Evolutionary conservation across 2,113 vertebrate genomes (phyloP).

Genomic region (Capricornis sumatraensis): DNA sequence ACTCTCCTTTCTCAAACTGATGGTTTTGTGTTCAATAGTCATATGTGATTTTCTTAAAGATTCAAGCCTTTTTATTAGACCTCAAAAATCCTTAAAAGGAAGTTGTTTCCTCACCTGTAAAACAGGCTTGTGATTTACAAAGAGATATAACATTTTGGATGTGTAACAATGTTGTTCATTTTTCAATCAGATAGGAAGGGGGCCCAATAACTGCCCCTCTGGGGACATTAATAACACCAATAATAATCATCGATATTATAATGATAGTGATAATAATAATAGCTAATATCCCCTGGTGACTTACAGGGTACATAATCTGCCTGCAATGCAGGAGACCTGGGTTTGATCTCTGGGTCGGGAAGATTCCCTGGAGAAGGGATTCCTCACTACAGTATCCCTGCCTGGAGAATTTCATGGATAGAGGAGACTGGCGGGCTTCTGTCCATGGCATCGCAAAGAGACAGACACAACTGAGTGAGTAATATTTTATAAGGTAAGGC

Average conservation of each 20-base stretch:
- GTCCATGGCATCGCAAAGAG: rapidly evolving
- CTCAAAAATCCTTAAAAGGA: not conserved
- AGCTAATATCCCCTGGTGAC: not conserved
- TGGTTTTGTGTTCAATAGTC: not conserved
- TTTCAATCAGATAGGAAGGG: not conserved
- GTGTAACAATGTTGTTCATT: not conserved
- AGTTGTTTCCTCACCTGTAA: not conserved
- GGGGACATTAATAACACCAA: not conserved
- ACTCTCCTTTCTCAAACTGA: not conserved
- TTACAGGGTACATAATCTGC: not conserved
- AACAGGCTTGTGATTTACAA: not conserved
- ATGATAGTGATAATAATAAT: not conserved
- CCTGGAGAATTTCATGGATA: not conserved
- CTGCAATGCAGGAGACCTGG: not conserved
- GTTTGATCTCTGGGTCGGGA: not conserved
- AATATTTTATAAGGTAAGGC: not conserved
- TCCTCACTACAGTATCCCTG: not conserved
- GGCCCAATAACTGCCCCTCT: not conserved
- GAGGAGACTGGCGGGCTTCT: not conserved
- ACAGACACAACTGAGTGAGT: not conserved
- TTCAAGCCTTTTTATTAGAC: not conserved
- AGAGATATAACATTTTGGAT: not conserved
- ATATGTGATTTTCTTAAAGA: not conserved
- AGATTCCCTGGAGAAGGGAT: not conserved
- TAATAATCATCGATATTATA: not conserved